Base-by-base conservation (phyloP, 2,888 invertebrate genomes). In the Barypeithes pellucidus region DNA sequence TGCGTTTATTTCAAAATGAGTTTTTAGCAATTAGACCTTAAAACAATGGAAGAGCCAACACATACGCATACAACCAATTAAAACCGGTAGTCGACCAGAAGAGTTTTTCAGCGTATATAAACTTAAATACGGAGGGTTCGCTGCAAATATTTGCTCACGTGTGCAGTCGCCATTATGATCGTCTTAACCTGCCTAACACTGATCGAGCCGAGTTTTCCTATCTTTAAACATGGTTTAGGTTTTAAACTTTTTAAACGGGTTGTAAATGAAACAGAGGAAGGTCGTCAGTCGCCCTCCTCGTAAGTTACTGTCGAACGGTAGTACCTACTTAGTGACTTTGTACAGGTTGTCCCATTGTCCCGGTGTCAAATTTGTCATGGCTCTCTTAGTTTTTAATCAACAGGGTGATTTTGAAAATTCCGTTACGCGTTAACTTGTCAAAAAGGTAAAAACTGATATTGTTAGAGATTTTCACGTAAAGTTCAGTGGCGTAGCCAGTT, bases 91-190 rank as follows among this genome's bases (percentile, higher is more conserved):
- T 61, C 65, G 73, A 69, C 73, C 61, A 66, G 66, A 73, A 69
- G 73, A 66, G 52, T 68, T 60, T 68, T 69, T 69, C 62, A 69
- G 60, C 41, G 47, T 47, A n/a, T 16, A 65, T 50, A 73, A 73
- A 73, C 69, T 63, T 57, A 60, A 71, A 61, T 67, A 61, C 63
- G 39, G 47, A 67, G 77, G 77, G 75, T 59, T 73, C 72, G 50
- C 41, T 67, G 72, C 72, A 77, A 77, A 77, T 77, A 76, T 77
- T 77, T 66, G 68, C 67, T 68, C 75, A 74, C 77, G 74, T 76
- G 75, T 74, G 77, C 66, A 16, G 29, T 24, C 62, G 66, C 72
- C 72, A 62, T 72, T 39, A 60, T 73, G 68, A 73, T 73, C 72
- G 65, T 69, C 60, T 65, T 68, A 65, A 73, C 73, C 65, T 73